These are phyloP conservation scores for Pelodiscus sinensis DNA, from an alignment of 2,113 vertebrate genomes.

Conservation along the genomic window DNA sequence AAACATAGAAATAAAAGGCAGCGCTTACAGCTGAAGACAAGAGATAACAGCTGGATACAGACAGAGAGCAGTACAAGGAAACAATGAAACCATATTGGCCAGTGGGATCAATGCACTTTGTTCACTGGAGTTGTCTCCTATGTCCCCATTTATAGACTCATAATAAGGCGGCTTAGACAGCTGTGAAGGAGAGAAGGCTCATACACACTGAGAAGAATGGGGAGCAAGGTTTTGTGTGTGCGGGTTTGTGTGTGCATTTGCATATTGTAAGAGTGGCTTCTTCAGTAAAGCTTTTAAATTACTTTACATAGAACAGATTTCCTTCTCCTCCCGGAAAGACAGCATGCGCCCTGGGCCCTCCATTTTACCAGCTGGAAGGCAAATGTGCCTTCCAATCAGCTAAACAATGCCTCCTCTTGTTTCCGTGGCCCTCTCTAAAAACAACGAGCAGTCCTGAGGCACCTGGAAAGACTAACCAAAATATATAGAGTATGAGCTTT, in stretches of 20 bases:
- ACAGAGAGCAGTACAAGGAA: not conserved
- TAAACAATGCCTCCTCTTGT: not conserved
- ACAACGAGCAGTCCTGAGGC: too few species aligned
- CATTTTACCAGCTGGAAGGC: not conserved
- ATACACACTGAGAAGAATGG: not conserved
- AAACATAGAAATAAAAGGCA: not conserved
- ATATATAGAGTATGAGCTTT: too few species aligned
- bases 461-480: too few species aligned
- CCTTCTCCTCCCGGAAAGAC: not conserved
- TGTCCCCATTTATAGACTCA: not conserved
- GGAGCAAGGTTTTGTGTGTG: not conserved
- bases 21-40: not conserved
- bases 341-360: not conserved
- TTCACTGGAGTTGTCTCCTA: too few species aligned
- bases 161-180: rapidly evolving
- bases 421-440: not conserved
- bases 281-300: too few species aligned
- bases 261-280: not conserved
- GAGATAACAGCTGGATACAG: not conserved
- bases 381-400: slow-evolving; percentile 1
- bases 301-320: too few species aligned
- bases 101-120: not conserved
- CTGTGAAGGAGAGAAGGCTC: not conserved
- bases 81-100: not conserved
- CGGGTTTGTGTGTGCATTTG: not conserved